A percentile compares a stretch with the other conserved stretches of the same genome.
Evolutionary conservation across 1,140 invertebrate genomes (phyloP).

Genomic region (Zaprionus davidi): DNA sequence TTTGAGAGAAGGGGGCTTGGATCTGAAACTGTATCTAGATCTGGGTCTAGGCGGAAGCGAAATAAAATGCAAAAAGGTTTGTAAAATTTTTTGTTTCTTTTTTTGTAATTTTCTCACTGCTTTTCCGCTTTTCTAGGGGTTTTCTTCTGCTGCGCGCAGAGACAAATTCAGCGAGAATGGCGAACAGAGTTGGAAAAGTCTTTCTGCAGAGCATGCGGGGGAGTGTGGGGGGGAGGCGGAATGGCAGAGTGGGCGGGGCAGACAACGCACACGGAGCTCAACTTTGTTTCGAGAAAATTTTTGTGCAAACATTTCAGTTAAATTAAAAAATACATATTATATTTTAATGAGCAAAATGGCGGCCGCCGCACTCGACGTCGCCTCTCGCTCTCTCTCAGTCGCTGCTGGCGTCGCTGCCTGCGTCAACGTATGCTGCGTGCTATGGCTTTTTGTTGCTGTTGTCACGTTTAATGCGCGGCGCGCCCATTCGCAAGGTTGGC

Average conservation of each 20-base stretch:
- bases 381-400: not conserved
- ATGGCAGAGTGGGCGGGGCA: conserved; percentile 16
- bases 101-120: conserved; percentile 43
- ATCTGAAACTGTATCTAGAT: conserved; percentile 22
- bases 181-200: conserved; percentile 24
- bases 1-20: not conserved
- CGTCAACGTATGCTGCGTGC: conserved; percentile 15
- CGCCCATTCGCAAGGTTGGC: conserved; percentile 73
- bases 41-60: conserved; percentile 56
- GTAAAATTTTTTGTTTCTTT: not conserved
- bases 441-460: conserved; percentile 50
- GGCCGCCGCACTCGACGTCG: conserved; percentile 23
- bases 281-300: conserved; percentile 83
- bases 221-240: not conserved
- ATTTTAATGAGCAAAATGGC: conserved; percentile 84
- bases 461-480: conserved; percentile 75
- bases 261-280: conserved; percentile 45
- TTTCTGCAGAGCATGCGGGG: not conserved
- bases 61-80: conserved; percentile 38
- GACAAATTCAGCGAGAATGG: conserved; percentile 21
- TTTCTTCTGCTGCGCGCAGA: conserved; percentile 34
- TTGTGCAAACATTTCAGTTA: conserved; percentile 84
- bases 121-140: not conserved
- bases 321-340: conserved; percentile 84
- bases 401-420: conserved; percentile 16